Conservation (phyloP, 1,140 invertebrate genomes). For the Ephestia elutella region DNA sequence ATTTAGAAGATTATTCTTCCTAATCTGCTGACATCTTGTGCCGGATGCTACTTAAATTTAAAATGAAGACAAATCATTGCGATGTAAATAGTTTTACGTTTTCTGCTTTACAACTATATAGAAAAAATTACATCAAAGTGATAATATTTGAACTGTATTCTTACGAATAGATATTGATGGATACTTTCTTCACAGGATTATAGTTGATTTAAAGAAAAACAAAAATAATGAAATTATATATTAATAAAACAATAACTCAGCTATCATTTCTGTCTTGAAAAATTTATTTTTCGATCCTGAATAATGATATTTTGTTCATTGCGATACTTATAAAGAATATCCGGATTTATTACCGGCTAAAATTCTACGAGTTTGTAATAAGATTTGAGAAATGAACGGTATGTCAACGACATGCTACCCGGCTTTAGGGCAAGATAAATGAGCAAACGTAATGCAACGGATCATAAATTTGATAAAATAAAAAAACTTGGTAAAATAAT, state of each 20-base stretch:
- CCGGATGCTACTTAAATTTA: neutral
- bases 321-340: neutral
- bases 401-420: constrained; percentile 55
- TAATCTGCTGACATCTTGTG: constrained; percentile 22
- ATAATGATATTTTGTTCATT: neutral
- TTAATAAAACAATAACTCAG: too few species aligned
- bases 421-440: constrained; percentile 52
- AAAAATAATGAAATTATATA: too few species aligned
- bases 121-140: too few species aligned
- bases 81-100: too few species aligned
- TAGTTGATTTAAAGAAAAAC: too few species aligned
- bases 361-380: constrained; percentile 50
- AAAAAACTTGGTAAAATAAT: constrained; percentile 10
- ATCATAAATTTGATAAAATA: constrained; percentile 30
- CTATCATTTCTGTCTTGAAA: too few species aligned
- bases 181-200: too few species aligned
- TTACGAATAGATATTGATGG: too few species aligned
- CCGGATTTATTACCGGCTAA: constrained; percentile 45
- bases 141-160: too few species aligned
- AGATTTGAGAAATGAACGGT: constrained; percentile 60
- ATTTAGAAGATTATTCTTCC: constrained; percentile 62
- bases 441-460: constrained; percentile 48
- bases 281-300: too few species aligned
- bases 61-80: neutral
- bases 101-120: too few species aligned